A percentile compares a stretch with the other conserved stretches of the same genome.
phyloP scores from a whole-genome alignment of 2,888 invertebrate genomes.

The Pheosia tremula region DNA sequence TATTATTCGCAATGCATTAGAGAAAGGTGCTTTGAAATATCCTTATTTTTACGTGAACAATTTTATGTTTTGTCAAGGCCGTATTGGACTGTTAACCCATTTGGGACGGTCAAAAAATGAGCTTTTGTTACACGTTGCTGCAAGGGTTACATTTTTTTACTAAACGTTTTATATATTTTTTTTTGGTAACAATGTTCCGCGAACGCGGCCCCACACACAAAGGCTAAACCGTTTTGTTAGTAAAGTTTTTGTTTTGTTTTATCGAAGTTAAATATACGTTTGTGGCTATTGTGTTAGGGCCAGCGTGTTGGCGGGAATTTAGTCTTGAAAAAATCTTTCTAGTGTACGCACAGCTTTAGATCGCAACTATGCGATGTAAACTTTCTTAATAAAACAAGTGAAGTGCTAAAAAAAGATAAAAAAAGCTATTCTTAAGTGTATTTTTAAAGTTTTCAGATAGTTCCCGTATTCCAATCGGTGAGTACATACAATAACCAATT shows the following conservation, averaged over 20 bases:
- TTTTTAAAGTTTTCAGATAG: background rate
- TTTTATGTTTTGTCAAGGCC: constrained; percentile 33
- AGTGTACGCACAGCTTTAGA: constrained; percentile 67
- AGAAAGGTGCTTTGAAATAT: constrained; percentile 37
- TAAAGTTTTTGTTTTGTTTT: constrained; percentile 75
- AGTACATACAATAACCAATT: background rate
- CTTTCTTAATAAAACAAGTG: constrained; percentile 16
- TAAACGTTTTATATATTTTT: constrained; percentile 56
- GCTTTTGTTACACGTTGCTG: constrained; percentile 70
- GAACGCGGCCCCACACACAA: constrained; percentile 76
- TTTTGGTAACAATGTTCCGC: constrained; percentile 65
- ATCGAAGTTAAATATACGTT: constrained; percentile 80
- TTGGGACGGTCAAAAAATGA: constrained; percentile 48
- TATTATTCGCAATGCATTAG: constrained; percentile 41
- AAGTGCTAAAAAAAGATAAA: background rate
- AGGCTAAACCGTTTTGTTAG: constrained; percentile 71
- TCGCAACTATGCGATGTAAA: constrained; percentile 28
- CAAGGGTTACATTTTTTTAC: constrained; percentile 75
- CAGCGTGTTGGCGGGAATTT: constrained; percentile 67
- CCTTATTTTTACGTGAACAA: constrained; percentile 25
- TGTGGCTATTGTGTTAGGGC: constrained; percentile 74
- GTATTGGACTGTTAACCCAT: constrained; percentile 65
- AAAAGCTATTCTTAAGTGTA: background rate
- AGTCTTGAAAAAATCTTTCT: constrained; percentile 80
- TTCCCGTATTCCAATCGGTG: background rate